Base-by-base conservation (phyloP, 2,888 invertebrate species). In the Pyralis farinalis region DNA sequence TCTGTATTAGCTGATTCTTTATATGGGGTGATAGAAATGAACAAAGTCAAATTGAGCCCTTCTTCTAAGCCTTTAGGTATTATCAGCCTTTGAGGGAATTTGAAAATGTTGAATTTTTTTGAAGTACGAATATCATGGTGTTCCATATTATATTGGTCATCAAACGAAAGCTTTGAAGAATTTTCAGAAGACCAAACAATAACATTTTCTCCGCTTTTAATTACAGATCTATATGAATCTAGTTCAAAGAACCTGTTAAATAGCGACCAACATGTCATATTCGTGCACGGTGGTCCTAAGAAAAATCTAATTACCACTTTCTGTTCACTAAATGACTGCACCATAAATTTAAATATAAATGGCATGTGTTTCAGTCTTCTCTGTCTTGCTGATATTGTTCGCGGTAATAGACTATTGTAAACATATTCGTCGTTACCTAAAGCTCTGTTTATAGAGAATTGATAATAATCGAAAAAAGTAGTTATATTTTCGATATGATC, bases 41-140 rank as follows among this genome's bases (percentile, higher is more conserved):
- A 86, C n/a, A 86, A 48, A 10, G 85, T 82, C 1, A 85, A 43
- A 46, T 80, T 78, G 1, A 86, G 53, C 1, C 87, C 87, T 16
- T 68, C 49, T 41, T 71, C 63, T 11, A 62, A 55, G 1, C 87
- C 87, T 57, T 60, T 75, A 1, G 88, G 88, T 41, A 88, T 64
- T 4, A 80, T 44, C 39, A 88, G 58, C 43, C 67, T 81, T 46
- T 71, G 67, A 7, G 88, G 88, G 47, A 86, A 85, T 53, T 74
- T 79, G 33, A 68, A 85, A 33, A 82, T 57, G 43, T 71, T 71
- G 43, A 64, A 83, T 34, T 56, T 62, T 43, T 70, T 66, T n/a
- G n/a, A n/a, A n/a, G 48, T 44, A 39, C 44, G 47, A 12, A n/a
- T n/a, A n/a, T 52, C 38, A 55, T 25, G 25, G 51, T 22, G 34